Evolutionary conservation across 1,140 invertebrate species (phyloP).

Genomic region (Oreohelix idahoensis): DNA sequence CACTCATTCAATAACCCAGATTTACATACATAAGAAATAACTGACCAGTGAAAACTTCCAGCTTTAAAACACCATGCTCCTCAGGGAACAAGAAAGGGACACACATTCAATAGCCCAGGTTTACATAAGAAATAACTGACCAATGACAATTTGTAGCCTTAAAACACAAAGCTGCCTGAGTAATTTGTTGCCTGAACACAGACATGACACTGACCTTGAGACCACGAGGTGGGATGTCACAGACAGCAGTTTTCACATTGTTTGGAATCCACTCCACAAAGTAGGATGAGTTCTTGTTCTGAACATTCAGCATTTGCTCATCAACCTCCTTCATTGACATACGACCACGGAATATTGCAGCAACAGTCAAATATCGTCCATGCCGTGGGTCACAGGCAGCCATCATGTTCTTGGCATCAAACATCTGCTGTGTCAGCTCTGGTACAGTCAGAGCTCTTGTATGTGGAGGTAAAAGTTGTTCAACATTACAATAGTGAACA

Average conservation of each 20-base stretch:
- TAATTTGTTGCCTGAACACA: no score
- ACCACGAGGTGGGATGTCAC: conserved; percentile 80
- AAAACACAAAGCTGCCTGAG: no score
- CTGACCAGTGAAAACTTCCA: no score
- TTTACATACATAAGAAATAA: no score
- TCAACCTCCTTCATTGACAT: conserved; percentile 90
- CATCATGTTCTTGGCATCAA: conserved; percentile 82
- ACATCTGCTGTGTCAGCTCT: conserved; percentile 79
- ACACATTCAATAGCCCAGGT: no score
- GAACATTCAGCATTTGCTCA: conserved; percentile 79
- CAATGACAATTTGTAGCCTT: no score
- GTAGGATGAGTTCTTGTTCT: conserved; percentile 90
- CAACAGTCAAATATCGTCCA: conserved; percentile 90
- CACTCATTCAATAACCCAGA: no score
- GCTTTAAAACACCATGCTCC: no score
- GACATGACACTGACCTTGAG: conserved; percentile 82
- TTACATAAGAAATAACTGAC: no score
- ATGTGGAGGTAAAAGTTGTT: no score
- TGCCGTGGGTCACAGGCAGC: conserved; percentile 82
- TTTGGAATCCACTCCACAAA: conserved; percentile 80
- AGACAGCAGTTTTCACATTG: conserved; percentile 24
- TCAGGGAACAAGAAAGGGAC: no score
- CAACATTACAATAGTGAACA: no score
- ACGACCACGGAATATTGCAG: conserved; percentile 91
- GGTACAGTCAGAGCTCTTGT: conserved; percentile 80